These are phyloP conservation scores for Apodemia duryi DNA, from an alignment of 2,888 invertebrate genomes.

Conservation along the genomic window DNA sequence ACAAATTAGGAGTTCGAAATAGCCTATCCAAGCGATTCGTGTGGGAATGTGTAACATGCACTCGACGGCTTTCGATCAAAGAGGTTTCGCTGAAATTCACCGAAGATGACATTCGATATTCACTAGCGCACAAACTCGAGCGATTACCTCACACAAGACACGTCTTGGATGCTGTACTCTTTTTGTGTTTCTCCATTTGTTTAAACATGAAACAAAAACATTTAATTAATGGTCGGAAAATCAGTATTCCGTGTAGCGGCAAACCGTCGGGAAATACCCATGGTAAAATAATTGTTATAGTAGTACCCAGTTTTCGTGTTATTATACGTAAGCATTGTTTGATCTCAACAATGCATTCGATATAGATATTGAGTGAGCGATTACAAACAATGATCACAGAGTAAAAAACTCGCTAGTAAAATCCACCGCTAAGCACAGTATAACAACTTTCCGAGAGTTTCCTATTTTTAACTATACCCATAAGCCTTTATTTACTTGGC, in stretches of 20 bases:
- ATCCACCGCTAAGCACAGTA: conserved; percentile 34
- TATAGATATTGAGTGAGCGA: conserved; percentile 42
- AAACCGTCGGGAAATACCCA: conserved; percentile 57
- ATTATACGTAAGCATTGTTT: conserved; percentile 59
- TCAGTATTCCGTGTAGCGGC: conserved; percentile 34
- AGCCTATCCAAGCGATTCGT: conserved; percentile 50
- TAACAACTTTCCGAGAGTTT: conserved; percentile 37
- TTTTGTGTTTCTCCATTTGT: conserved; percentile 17
- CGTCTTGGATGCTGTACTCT: conserved; percentile 32
- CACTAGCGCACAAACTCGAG: conserved; percentile 36
- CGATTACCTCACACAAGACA: conserved; percentile 36
- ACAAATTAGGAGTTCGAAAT: conserved; percentile 35
- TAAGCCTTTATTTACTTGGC: conserved; percentile 53
- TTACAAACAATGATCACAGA: conserved; percentile 47
- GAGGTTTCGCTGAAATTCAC: conserved; percentile 61
- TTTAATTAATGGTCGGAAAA: conserved; percentile 24
- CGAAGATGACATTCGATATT: conserved; percentile 22
- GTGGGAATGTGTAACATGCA: conserved; percentile 70
- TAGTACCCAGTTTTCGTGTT: conserved; percentile 52
- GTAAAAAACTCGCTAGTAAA: conserved; percentile 41
- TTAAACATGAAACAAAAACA: conserved; percentile 20
- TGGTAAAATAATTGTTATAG: conserved; percentile 41
- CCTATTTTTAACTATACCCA: conserved; percentile 41
- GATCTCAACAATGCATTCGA: conserved; percentile 49
- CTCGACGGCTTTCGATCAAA: conserved; percentile 64